These are phyloP conservation scores for Ranitomeya imitator DNA, from an alignment of 2,113 vertebrate genomes.

Conservation along the genomic window DNA sequence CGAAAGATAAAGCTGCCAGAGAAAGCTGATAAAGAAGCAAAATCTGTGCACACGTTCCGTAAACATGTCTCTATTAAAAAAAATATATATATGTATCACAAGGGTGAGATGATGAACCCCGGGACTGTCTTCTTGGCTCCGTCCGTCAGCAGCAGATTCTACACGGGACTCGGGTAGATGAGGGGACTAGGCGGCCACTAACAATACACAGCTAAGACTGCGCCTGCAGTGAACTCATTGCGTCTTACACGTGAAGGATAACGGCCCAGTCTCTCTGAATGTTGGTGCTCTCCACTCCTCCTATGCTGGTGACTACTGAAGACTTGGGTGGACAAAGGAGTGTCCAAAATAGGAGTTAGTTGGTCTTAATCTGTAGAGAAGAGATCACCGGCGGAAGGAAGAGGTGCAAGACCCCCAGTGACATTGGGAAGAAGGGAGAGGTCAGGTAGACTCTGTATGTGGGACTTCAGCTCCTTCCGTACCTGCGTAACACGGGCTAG, in stretches of 20 bases:
- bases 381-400: conserved; percentile 95
- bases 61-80: conserved; percentile 37
- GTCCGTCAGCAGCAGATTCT: conserved; percentile 48
- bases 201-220: conserved; percentile 58
- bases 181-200: conserved; percentile 57
- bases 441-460: conserved; percentile 98
- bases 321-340: conserved; percentile 61
- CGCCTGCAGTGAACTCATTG: conserved; percentile 53
- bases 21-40: conserved; percentile 35
- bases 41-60: conserved; percentile 33
- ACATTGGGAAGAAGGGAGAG: conserved; percentile 94
- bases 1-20: conserved; percentile 21
- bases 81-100: not conserved
- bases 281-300: conserved; percentile 34
- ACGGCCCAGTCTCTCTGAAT: conserved; percentile 63
- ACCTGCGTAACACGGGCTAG: conserved; percentile 95
- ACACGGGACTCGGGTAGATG: conserved; percentile 47
- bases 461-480: conserved; percentile 97
- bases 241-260: conserved; percentile 58
- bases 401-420: conserved; percentile 91
- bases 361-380: conserved; percentile 92
- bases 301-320: conserved; percentile 66
- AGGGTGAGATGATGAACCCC: not conserved
- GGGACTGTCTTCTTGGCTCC: not conserved
- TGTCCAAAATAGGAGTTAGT: not conserved